Evolutionary conservation across 1,140 invertebrate species (phyloP).

Genomic region (Zaprionus africanus): DNA sequence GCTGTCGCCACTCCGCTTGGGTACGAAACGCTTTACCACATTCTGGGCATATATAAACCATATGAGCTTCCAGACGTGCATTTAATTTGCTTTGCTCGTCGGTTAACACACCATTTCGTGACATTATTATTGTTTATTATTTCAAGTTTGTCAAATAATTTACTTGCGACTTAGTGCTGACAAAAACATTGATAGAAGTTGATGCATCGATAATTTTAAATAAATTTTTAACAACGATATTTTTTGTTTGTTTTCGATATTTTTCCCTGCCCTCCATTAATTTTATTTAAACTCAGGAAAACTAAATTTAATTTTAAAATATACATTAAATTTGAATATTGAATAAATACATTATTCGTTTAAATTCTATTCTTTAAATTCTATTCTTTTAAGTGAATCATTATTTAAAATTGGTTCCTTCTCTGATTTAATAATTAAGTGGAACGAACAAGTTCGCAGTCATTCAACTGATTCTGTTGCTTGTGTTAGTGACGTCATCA

Average conservation of each 20-base stretch:
- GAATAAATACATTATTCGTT: too few relatives aligned
- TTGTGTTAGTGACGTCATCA: slow-evolving; percentile 1
- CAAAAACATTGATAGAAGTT: neutral
- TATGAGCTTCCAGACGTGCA: slow-evolving; percentile 70
- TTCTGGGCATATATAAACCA: slow-evolving; percentile 78
- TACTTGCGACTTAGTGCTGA: neutral
- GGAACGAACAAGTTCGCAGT: neutral
- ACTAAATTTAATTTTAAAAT: too few relatives aligned
- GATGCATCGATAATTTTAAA: neutral
- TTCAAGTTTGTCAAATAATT: neutral
- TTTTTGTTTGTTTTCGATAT: neutral
- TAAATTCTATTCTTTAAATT: too few relatives aligned
- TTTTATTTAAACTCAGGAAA: neutral
- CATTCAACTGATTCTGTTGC: neutral
- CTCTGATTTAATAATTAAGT: neutral
- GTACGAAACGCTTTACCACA: slow-evolving; percentile 74
- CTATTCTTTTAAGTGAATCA: neutral
- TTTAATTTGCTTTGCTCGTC: slow-evolving; percentile 70
- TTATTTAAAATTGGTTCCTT: neutral
- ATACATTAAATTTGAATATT: too few relatives aligned
- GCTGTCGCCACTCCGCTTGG: slow-evolving; percentile 74
- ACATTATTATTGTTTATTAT: slow-evolving; percentile 33
- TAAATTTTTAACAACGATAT: neutral
- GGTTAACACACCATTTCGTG: slow-evolving; percentile 43
- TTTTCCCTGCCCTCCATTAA: neutral